A percentile compares a stretch with the other conserved stretches of the same genome.
Conservation (phyloP, 2,797 vertebrate genomes). For the Phoebastria nigripes region DNA sequence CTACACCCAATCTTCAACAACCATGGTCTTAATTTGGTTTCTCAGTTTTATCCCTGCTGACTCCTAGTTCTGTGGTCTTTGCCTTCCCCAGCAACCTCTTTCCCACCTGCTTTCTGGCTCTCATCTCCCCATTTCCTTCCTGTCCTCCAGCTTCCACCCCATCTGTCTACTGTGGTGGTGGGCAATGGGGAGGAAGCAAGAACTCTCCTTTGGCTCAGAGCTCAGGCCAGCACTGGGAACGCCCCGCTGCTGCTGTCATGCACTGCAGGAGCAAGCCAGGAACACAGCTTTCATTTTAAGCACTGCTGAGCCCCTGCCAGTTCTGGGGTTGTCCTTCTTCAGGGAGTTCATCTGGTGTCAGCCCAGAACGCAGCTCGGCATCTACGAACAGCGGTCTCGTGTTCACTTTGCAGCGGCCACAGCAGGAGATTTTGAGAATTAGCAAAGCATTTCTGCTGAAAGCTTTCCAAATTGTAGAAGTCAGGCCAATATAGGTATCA, state of each 20-base stretch:
- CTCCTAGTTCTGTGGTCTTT: not conserved
- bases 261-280: not conserved
- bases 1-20: not conserved
- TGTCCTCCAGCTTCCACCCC: not conserved
- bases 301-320: not conserved
- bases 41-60: not conserved
- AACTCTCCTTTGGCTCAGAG: not conserved
- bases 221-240: not conserved
- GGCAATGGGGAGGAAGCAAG: not conserved
- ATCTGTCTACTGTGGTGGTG: not conserved
- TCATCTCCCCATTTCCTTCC: not conserved
- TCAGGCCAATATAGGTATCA: not conserved
- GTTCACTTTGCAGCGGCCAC: not conserved
- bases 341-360: not conserved
- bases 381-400: not conserved
- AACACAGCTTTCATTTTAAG: not conserved
- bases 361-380: fast-evolving
- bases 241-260: fast-evolving
- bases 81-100: not conserved
- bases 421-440: not conserved
- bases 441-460: not conserved
- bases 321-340: not conserved
- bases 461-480: not conserved
- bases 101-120: not conserved
- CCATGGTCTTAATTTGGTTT: not conserved